Conservation (phyloP, 1,140 invertebrate species). For the Anastrepha ludens region DNA sequence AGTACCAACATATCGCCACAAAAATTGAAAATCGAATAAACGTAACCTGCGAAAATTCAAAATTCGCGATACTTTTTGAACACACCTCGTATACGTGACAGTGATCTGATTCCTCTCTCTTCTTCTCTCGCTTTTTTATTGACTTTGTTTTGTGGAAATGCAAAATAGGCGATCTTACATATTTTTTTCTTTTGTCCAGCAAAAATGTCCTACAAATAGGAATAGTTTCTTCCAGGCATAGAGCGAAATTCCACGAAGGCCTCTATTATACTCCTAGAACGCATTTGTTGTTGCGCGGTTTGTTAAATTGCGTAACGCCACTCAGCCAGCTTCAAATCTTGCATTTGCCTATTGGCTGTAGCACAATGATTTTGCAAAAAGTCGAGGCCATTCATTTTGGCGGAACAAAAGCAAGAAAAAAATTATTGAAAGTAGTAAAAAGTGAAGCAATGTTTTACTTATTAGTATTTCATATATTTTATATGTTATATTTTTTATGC, state of each 20-base stretch:
- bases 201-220: background rate
- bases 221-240: too few relatives aligned
- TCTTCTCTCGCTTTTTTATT: background rate
- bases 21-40: too few relatives aligned
- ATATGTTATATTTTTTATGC: slow-evolving; percentile 37
- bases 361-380: background rate
- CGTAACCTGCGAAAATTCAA: too few relatives aligned
- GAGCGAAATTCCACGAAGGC: background rate
- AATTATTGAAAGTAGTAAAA: slow-evolving; percentile 74
- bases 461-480: background rate
- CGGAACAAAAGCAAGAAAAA: slow-evolving; percentile 63
- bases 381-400: background rate
- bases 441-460: slow-evolving; percentile 65
- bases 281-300: background rate
- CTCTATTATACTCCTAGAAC: background rate
- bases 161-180: background rate
- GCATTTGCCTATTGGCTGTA: background rate
- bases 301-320: background rate
- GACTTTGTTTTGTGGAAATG: background rate
- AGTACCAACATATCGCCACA: too few relatives aligned
- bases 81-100: too few relatives aligned
- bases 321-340: background rate
- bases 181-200: background rate
- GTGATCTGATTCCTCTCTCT: background rate
- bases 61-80: too few relatives aligned